Conservation (phyloP, 2,113 vertebrate genomes). For the Dipodomys merriami region DNA sequence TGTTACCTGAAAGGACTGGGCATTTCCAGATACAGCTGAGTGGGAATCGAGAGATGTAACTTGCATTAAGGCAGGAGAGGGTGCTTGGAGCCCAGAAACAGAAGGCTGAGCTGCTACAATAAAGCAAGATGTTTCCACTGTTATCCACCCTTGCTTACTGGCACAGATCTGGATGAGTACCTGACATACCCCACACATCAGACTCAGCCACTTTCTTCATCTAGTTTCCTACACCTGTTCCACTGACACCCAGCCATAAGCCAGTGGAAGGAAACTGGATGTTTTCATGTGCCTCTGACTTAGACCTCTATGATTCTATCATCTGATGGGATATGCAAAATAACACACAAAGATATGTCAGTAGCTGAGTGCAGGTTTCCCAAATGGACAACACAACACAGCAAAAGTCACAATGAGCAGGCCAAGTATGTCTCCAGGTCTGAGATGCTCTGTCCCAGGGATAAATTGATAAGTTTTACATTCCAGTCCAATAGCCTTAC, state of each 20-base stretch:
- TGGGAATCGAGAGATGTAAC: constrained; percentile 85
- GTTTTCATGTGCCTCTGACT: background rate
- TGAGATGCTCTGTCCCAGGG: background rate
- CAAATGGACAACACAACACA: background rate
- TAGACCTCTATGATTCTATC: background rate
- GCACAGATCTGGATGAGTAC: background rate
- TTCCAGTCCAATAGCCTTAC: background rate
- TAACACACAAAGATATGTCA: background rate
- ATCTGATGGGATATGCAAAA: constrained; percentile 27
- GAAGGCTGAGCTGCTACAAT: constrained; percentile 85
- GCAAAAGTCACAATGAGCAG: background rate
- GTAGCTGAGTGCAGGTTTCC: constrained; percentile 2
- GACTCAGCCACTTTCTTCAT: background rate
- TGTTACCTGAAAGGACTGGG: constrained; percentile 93
- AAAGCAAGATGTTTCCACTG: constrained; percentile 53
- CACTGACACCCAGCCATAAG: background rate
- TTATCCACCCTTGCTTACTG: constrained; percentile 46
- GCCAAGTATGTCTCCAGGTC: background rate
- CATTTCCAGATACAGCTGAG: constrained; percentile 84
- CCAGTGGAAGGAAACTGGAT: background rate
- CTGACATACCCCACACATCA: background rate
- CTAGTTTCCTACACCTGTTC: background rate
- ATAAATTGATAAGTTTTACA: constrained; percentile 7
- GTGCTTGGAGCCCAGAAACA: constrained; percentile 78
- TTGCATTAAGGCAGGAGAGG: constrained; percentile 90